These are phyloP conservation scores for Cantharis rustica DNA, from an alignment of 2,888 invertebrate genomes.

Conservation along the genomic window DNA sequence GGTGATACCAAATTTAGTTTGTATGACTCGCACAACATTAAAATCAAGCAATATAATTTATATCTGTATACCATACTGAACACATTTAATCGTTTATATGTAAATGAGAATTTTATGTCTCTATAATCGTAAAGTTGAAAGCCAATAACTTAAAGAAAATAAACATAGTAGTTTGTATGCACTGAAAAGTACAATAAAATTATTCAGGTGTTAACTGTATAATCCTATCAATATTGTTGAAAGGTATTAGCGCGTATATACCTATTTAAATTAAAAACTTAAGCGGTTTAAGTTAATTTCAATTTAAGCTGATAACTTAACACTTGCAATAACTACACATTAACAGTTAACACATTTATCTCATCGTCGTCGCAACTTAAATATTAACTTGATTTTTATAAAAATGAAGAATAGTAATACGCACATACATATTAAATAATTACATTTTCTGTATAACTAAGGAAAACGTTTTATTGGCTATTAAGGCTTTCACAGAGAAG, in stretches of 20 bases:
- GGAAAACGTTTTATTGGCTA: too few species aligned
- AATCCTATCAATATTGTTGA: neutral
- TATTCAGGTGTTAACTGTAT: neutral
- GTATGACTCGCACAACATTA: neutral
- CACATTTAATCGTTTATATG: neutral
- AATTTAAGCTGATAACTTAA: neutral
- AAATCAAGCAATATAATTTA: neutral
- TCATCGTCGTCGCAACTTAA: too few species aligned
- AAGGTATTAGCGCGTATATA: neutral
- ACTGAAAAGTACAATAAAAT: neutral
- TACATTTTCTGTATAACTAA: too few species aligned
- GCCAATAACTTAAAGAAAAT: neutral
- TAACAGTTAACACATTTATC: neutral
- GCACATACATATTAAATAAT: too few species aligned
- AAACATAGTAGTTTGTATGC: neutral
- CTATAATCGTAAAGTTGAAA: neutral
- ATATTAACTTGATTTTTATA: too few species aligned
- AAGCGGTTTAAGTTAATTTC: neutral
- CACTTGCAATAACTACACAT: neutral
- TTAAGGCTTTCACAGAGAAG: too few species aligned
- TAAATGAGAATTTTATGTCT: slow-evolving; percentile 3
- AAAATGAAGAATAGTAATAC: too few species aligned
- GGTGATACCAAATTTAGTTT: neutral
- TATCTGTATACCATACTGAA: neutral
- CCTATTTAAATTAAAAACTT: neutral